These are phyloP conservation scores for Octopus sinensis DNA, from an alignment of 1,140 invertebrate genomes.

Conservation along the genomic window DNA sequence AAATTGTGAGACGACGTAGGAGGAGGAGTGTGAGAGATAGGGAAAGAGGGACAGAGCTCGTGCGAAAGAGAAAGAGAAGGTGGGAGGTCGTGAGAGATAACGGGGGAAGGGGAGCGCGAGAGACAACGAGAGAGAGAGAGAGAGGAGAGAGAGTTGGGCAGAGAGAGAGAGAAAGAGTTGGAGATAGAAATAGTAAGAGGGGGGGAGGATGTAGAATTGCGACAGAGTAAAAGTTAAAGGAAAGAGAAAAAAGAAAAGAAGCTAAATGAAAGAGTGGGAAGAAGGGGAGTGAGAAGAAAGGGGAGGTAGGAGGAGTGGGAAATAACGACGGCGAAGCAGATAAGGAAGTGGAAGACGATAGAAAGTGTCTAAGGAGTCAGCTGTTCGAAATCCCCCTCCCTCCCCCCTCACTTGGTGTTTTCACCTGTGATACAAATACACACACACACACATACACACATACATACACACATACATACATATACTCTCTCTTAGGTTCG, in stretches of 20 bases:
- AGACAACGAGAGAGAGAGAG: not conserved
- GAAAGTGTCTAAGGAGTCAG: too few species aligned
- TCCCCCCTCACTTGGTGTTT: not conserved
- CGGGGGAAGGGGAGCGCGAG: not conserved
- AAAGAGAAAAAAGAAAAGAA: slow-evolving; percentile 1
- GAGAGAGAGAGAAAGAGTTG: slow-evolving; percentile 19
- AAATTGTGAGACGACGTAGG: too few species aligned
- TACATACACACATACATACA: not conserved
- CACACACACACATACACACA: not conserved
- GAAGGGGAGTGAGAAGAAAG: too few species aligned
- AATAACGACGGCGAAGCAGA: too few species aligned
- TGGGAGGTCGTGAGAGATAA: not conserved
- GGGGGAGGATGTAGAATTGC: slow-evolving; percentile 9
- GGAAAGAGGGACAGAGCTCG: not conserved
- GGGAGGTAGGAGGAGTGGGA: too few species aligned
- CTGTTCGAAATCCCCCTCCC: not conserved
- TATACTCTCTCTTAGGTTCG: not conserved
- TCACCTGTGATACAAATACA: not conserved
- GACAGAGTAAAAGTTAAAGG: slow-evolving; percentile 14
- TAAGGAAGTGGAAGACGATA: too few species aligned
- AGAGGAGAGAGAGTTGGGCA: slow-evolving; percentile 14
- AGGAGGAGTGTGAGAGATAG: not conserved
- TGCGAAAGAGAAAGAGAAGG: not conserved
- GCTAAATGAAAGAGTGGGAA: not conserved
- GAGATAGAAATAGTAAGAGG: slow-evolving; percentile 19